Conservation (phyloP, 2,888 invertebrate species). For the Tridacna crocea region DNA sequence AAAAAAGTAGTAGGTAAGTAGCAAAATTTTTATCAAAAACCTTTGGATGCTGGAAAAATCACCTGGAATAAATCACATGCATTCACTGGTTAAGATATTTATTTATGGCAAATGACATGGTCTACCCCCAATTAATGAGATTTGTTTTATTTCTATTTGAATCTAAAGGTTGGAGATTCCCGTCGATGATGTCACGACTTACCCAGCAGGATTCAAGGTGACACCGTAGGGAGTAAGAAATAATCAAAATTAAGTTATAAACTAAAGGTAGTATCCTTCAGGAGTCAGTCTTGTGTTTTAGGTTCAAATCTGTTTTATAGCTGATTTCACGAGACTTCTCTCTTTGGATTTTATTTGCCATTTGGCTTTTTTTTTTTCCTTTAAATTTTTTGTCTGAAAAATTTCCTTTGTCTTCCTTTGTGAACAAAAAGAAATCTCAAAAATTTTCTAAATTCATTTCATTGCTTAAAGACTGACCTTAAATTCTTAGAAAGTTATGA, state of each 20-base stretch:
- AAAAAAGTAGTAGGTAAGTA: not conserved
- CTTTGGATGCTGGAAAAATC: not conserved
- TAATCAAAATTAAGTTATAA: slow-evolving; percentile 20
- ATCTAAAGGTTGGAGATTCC: slow-evolving; percentile 23
- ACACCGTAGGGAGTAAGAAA: slow-evolving; percentile 25
- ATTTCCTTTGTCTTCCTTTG: not conserved
- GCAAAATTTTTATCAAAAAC: not conserved
- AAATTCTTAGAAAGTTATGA: not conserved
- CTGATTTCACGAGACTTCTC: not conserved
- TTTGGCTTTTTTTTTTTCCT: not conserved
- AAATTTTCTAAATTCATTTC: not conserved
- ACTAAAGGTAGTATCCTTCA: slow-evolving; percentile 26
- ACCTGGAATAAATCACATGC: not conserved
- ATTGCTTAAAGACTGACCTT: slow-evolving; percentile 17
- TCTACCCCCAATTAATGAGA: slow-evolving; percentile 5
- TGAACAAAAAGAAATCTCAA: not conserved
- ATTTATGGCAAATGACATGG: not conserved
- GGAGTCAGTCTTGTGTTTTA: slow-evolving; percentile 15
- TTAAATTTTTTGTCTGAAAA: not conserved
- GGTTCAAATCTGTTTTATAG: not conserved
- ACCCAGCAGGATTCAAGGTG: slow-evolving; percentile 14
- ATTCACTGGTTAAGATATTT: not conserved
- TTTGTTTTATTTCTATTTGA: slow-evolving; percentile 28
- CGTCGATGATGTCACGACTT: slow-evolving; percentile 20
- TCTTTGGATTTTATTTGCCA: not conserved